These are phyloP conservation scores for Matsumurasca onukii DNA, from an alignment of 1,140 invertebrate species.

Conservation along the genomic window DNA sequence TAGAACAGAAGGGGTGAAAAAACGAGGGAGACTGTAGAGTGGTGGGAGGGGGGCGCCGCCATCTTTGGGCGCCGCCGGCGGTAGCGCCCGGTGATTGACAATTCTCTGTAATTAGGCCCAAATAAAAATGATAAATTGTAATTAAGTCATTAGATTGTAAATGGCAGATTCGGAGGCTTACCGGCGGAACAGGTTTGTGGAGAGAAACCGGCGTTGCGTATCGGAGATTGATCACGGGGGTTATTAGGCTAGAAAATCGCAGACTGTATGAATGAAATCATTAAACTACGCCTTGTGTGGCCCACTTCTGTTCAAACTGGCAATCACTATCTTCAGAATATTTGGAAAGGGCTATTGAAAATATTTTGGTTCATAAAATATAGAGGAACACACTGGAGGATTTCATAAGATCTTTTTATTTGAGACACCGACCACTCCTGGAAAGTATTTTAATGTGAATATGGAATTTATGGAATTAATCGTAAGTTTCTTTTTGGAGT, in stretches of 20 bases:
- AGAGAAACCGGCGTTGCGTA: neutral
- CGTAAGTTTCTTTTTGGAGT: too few relatives aligned
- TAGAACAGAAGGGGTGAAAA: too few relatives aligned
- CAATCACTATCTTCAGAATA: too few relatives aligned
- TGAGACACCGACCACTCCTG: too few relatives aligned
- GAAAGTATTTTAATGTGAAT: too few relatives aligned
- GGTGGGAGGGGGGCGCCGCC: neutral
- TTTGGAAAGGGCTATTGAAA: too few relatives aligned
- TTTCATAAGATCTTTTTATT: too few relatives aligned
- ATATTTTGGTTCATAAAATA: too few relatives aligned
- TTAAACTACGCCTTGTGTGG: too few relatives aligned
- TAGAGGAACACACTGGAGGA: too few relatives aligned
- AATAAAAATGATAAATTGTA: slow-evolving; percentile 17
- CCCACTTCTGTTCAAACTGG: neutral
- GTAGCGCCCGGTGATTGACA: neutral
- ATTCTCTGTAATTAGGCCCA: neutral
- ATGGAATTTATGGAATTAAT: too few relatives aligned
- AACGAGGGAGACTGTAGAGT: neutral
- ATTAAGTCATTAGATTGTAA: slow-evolving; percentile 25
- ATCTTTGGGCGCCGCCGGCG: neutral
- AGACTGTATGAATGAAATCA: too few relatives aligned
- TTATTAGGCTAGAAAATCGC: neutral
- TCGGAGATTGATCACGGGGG: neutral
- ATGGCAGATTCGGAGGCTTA: slow-evolving; percentile 1
- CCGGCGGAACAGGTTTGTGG: neutral